A percentile compares a stretch with the other conserved stretches of the same genome.
Conservation (phyloP, 53 echinoderm and acorn worm genomes). For the Stichopus horrens region DNA sequence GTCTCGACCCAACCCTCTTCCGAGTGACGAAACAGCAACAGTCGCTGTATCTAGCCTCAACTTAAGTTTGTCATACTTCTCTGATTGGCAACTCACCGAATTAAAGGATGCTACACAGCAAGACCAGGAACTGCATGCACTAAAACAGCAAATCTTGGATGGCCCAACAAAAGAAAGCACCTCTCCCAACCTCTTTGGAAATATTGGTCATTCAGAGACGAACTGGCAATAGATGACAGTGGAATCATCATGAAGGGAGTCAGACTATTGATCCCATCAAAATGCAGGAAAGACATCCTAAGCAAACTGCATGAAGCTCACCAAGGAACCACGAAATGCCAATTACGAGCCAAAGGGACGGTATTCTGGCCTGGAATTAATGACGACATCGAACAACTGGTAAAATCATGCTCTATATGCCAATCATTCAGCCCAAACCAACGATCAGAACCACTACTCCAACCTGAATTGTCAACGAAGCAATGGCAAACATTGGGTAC, state of each 20-base stretch:
- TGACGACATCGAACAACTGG: no score
- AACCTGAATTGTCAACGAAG: conserved; percentile 55
- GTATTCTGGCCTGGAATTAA: no score
- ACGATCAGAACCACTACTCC: no score
- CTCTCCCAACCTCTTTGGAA: conserved; percentile 51
- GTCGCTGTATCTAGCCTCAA: no score
- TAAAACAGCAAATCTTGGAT: conserved; percentile 60
- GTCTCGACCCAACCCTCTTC: neutral
- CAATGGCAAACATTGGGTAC: conserved; percentile 61
- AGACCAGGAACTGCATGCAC: conserved; percentile 55
- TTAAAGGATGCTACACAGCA: conserved; percentile 53
- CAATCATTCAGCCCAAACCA: no score
- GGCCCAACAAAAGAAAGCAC: conserved; percentile 58
- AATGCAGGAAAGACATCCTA: conserved; percentile 22
- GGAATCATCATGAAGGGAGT: conserved; percentile 34
- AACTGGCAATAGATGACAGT: conserved; percentile 34
- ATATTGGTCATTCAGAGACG: conserved; percentile 42
- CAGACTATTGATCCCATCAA: conserved; percentile 12
- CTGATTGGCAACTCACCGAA: conserved; percentile 34
- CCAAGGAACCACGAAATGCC: conserved; percentile 43
- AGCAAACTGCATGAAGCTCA: conserved; percentile 20
- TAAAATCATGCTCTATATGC: no score
- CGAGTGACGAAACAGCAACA: neutral
- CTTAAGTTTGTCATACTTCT: conserved; percentile 64
- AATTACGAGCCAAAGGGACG: conserved; percentile 49